phyloP scores from a whole-genome alignment of 2,113 vertebrate genomes.

The Psittacus erithacus region DNA sequence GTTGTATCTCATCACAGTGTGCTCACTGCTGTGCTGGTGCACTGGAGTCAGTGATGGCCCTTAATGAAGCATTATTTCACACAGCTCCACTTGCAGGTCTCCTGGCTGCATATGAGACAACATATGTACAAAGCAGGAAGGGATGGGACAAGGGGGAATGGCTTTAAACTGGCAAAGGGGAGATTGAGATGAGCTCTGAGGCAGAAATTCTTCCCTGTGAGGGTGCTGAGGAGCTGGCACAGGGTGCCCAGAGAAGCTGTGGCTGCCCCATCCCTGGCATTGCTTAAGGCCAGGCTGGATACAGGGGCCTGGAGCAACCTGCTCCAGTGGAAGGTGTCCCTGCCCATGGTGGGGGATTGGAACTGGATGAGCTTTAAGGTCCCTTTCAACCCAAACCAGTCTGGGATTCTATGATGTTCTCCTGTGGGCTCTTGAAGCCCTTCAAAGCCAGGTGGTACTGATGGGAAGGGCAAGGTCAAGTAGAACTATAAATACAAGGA shows the following conservation, averaged over 20 bases:
- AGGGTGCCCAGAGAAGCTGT: background rate
- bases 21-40: background rate
- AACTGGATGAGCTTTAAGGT: background rate
- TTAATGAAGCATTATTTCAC: conserved; percentile 22
- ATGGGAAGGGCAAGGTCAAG: background rate
- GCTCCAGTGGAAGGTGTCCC: background rate
- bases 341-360: background rate
- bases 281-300: background rate
- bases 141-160: background rate
- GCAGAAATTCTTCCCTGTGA: background rate
- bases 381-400: background rate
- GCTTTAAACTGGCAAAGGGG: background rate
- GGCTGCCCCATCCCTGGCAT: background rate
- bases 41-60: background rate
- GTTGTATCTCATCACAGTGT: background rate
- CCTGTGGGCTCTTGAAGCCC: background rate
- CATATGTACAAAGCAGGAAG: background rate
- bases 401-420: background rate
- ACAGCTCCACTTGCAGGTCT: background rate
- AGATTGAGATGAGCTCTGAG: background rate
- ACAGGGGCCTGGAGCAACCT: background rate
- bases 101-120: background rate
- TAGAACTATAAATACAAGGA: background rate
- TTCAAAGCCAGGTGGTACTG: background rate
- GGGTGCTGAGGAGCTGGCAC: background rate